phyloP scores from a whole-genome alignment of 2,113 vertebrate species.

The Dipodomys spectabilis region DNA sequence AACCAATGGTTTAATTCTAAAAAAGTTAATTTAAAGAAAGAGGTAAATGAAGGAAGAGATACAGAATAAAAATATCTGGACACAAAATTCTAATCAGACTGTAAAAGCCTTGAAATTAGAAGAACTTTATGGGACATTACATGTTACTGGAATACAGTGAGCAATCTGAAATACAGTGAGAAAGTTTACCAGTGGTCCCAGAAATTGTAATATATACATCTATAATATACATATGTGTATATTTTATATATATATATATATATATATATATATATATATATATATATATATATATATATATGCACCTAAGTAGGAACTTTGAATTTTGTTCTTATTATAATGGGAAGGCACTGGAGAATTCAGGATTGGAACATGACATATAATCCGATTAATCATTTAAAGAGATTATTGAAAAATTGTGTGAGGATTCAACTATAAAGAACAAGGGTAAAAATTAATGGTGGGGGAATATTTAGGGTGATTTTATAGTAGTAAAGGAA shows the following conservation, averaged over 20 bases:
- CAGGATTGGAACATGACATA: not conserved
- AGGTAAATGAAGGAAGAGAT: not conserved
- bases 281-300: not conserved
- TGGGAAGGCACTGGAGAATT: not conserved
- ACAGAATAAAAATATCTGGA: not conserved
- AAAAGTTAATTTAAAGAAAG: not conserved
- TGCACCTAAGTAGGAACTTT: not conserved
- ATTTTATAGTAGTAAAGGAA: not conserved
- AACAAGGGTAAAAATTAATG: not conserved
- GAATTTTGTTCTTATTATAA: slow-evolving; percentile 1
- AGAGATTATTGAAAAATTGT: not conserved
- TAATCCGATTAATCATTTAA: slow-evolving; percentile 14
- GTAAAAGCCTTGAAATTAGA: not conserved
- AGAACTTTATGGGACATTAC: not conserved
- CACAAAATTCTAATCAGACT: not conserved
- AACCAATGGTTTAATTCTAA: not conserved
- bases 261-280: no score
- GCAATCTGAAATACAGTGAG: not conserved
- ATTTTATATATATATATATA: no score
- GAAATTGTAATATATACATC: not conserved
- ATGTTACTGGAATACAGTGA: not conserved
- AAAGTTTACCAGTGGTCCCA: not conserved
- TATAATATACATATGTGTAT: no score
- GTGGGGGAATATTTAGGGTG: not conserved
- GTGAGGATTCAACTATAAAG: no score